A percentile compares a stretch with the other conserved stretches of the same genome.
These are phyloP conservation scores for Graptemys geographica DNA, from an alignment of 2,797 vertebrate species.

Conservation along the genomic window DNA sequence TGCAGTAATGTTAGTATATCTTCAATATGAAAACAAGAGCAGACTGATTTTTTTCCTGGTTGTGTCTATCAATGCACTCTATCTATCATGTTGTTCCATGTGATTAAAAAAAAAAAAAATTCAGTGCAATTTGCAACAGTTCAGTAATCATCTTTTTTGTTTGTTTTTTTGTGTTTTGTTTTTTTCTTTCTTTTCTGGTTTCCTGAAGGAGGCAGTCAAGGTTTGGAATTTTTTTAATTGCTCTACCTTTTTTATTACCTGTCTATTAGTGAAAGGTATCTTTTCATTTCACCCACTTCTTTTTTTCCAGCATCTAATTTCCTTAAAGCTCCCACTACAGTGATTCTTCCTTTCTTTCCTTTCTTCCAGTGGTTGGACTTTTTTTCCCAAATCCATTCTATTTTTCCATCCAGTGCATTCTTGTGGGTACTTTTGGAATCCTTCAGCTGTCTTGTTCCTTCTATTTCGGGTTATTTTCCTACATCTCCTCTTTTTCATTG, in stretches of 20 bases:
- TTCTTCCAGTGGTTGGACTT: conserved; percentile 59
- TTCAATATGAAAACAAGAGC: background rate
- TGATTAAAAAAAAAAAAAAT: conserved; percentile 4
- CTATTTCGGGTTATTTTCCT: conserved; percentile 38
- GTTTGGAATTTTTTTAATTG: conserved; percentile 86
- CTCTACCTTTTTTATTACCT: conserved; percentile 68
- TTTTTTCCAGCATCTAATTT: conserved; percentile 57
- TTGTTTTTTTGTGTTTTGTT: conserved; percentile 71
- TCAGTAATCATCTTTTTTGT: conserved; percentile 73
- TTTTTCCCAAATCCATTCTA: conserved; percentile 59
- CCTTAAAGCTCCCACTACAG: conserved; percentile 31
- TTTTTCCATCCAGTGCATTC: conserved; percentile 62
- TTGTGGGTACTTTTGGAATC: conserved; percentile 38
- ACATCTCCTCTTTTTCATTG: conserved; percentile 11
- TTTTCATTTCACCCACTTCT: conserved; percentile 55
- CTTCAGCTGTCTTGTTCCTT: conserved; percentile 62
- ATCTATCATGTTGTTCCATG: background rate
- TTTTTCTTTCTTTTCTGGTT: conserved; percentile 79
- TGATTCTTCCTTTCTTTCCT: conserved; percentile 68
- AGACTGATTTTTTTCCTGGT: background rate
- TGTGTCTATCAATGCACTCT: background rate
- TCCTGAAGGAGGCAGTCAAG: conserved; percentile 93
- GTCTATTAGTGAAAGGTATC: conserved; percentile 70
- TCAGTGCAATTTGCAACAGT: conserved; percentile 36
- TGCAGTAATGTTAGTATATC: background rate